phyloP scores from a whole-genome alignment of 2,888 invertebrate species.

The Syrista parreyssii region DNA sequence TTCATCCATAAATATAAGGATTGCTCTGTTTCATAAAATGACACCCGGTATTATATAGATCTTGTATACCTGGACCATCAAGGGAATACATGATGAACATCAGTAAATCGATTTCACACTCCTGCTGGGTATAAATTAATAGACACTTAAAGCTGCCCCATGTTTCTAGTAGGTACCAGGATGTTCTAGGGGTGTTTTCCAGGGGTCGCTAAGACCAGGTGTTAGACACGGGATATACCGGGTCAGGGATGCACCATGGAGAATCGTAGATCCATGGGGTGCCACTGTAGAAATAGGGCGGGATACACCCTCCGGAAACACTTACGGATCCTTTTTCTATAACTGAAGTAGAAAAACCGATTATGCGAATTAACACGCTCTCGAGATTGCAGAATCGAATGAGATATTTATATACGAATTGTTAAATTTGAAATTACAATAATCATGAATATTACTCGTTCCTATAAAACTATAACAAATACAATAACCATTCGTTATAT shows the following conservation, averaged over 20 bases:
- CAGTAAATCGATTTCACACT: conserved; percentile 54
- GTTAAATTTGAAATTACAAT: neutral
- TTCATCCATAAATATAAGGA: neutral
- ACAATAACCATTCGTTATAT: neutral
- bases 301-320: conserved; percentile 1
- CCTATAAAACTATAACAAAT: no score
- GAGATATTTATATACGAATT: neutral
- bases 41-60: neutral
- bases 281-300: neutral
- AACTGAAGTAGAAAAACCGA: neutral
- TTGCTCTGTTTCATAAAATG: neutral
- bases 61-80: neutral
- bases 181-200: conserved; percentile 28
- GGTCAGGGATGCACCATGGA: conserved; percentile 41
- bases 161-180: conserved; percentile 40
- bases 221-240: conserved; percentile 38
- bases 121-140: conserved; percentile 56
- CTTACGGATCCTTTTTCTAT: conserved; percentile 1
- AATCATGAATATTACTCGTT: no score
- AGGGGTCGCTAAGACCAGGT: conserved; percentile 44
- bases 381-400: neutral
- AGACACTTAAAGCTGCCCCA: conserved; percentile 44
- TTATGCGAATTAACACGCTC: neutral
- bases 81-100: conserved; percentile 12
- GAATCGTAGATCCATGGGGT: conserved; percentile 37